Percentiles rank a stretch among this genome's conserved stretches.
phyloP scores from a whole-genome alignment of 1,140 invertebrate species.

The Drosophila bipectinata region DNA sequence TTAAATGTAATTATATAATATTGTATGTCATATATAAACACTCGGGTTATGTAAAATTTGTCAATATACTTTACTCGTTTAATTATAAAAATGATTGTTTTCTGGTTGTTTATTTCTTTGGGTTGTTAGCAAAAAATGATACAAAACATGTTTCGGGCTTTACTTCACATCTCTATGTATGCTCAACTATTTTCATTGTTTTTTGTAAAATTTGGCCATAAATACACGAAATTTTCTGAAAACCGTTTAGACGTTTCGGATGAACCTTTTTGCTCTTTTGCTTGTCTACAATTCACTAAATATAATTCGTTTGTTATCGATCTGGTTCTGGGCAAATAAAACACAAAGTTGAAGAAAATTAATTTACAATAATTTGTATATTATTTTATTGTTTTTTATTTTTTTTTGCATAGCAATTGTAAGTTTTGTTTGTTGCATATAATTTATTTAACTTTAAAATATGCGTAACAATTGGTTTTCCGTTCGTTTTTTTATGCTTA shows the following conservation, averaged over 20 bases:
- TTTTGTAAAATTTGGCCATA: slow-evolving; percentile 77
- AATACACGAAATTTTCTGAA: slow-evolving; percentile 76
- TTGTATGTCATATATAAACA: slow-evolving; percentile 47
- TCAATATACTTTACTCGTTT: slow-evolving; percentile 53
- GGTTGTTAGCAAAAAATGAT: slow-evolving; percentile 77
- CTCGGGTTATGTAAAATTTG: slow-evolving; percentile 71
- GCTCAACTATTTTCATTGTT: slow-evolving; percentile 39
- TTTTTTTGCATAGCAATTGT: slow-evolving; percentile 71
- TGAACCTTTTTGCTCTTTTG: slow-evolving; percentile 52
- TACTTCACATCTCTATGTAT: slow-evolving; percentile 19
- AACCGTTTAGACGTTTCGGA: slow-evolving; percentile 77
- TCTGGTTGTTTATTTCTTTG: slow-evolving; percentile 61
- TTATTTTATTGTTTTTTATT: slow-evolving; percentile 43
- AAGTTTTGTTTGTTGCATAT: slow-evolving; percentile 52
- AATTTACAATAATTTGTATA: slow-evolving; percentile 70
- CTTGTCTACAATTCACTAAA: slow-evolving; percentile 31
- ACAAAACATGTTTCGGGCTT: slow-evolving; percentile 57
- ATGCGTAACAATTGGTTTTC: slow-evolving; percentile 68
- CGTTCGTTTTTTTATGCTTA: slow-evolving; percentile 39
- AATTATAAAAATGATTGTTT: slow-evolving; percentile 76
- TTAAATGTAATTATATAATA: slow-evolving; percentile 44
- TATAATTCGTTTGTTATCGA: slow-evolving; percentile 40
- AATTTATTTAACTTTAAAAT: slow-evolving; percentile 74
- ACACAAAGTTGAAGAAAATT: slow-evolving; percentile 60
- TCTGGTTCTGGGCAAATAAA: slow-evolving; percentile 62